These are phyloP conservation scores for Apodemia mormo DNA, from an alignment of 2,888 invertebrate genomes.

Conservation along the genomic window DNA sequence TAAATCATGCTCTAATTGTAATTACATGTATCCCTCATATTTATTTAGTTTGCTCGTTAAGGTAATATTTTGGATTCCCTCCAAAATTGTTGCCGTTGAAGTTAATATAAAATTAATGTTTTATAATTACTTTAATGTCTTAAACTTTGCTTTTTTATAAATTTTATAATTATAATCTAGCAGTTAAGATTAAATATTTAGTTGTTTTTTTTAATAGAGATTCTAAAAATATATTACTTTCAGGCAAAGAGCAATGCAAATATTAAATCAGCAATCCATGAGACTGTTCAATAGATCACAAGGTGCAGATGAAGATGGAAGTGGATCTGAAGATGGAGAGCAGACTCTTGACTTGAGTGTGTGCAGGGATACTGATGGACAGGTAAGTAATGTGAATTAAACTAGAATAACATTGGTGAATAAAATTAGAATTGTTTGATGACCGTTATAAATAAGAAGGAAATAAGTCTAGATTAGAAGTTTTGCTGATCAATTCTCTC, in stretches of 20 bases:
- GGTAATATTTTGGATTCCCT: no score
- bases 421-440: no score
- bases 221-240: constrained; percentile 22
- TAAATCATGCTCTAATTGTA: no score
- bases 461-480: no score
- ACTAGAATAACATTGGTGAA: neutral
- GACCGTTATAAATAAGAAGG: no score
- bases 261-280: constrained; percentile 74
- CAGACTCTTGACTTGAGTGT: constrained; percentile 76
- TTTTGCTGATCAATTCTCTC: no score
- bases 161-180: neutral
- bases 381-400: constrained; percentile 47
- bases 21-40: no score
- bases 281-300: constrained; percentile 67
- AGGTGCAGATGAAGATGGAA: constrained; percentile 71
- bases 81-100: no score
- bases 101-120: no score
- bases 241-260: constrained; percentile 75
- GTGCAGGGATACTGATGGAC: constrained; percentile 75
- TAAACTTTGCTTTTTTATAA: no score
- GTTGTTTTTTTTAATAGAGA: neutral
- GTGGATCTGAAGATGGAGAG: constrained; percentile 77
- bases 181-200: neutral
- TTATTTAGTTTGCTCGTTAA: no score
- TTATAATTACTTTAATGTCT: no score